Evolutionary conservation across 2,888 invertebrate genomes (phyloP).

Genomic region (Xestoiulus laeticollis): DNA sequence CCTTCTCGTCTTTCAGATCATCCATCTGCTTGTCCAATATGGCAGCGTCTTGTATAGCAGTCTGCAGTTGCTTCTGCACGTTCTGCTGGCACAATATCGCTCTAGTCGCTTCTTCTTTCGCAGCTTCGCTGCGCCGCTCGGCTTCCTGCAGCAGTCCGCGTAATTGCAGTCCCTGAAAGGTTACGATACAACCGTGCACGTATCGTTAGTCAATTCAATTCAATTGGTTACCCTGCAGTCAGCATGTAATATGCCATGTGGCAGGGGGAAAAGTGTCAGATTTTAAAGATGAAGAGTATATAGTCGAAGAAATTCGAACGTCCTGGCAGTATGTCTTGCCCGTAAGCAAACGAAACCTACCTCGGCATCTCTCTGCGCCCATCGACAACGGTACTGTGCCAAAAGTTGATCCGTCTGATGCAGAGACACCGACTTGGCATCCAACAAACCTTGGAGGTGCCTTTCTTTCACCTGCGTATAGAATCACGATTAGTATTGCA

Average conservation of each 20-base stretch:
- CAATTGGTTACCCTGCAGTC: too few relatives aligned
- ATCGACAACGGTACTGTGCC: conserved; percentile 53
- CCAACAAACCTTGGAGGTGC: conserved; percentile 53
- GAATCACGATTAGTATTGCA: not conserved
- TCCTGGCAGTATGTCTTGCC: too few relatives aligned
- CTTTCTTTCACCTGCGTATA: conserved; percentile 53
- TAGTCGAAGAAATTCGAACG: too few relatives aligned
- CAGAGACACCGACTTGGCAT: conserved; percentile 52
- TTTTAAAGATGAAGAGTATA: too few relatives aligned
- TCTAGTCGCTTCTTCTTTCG: conserved; percentile 49
- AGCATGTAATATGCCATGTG: too few relatives aligned
- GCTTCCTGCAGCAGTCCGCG: conserved; percentile 48
- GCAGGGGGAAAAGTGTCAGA: too few relatives aligned
- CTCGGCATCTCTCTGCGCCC: conserved; percentile 54
- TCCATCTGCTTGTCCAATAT: conserved; percentile 44
- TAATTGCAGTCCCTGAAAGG: conserved; percentile 49
- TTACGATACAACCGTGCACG: too few relatives aligned
- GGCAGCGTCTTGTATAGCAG: not conserved
- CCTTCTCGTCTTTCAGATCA: conserved; percentile 20
- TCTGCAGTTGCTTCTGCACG: conserved; percentile 42
- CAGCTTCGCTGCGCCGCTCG: conserved; percentile 52
- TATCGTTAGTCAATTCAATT: too few relatives aligned
- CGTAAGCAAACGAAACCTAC: not conserved
- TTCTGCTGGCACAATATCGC: conserved; percentile 45
- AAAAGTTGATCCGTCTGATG: conserved; percentile 53